Percentiles rank a stretch among this genome's conserved stretches.
Evolutionary conservation across 2,797 vertebrate species (phyloP).

Genomic region (Hoplostethus atlanticus): DNA sequence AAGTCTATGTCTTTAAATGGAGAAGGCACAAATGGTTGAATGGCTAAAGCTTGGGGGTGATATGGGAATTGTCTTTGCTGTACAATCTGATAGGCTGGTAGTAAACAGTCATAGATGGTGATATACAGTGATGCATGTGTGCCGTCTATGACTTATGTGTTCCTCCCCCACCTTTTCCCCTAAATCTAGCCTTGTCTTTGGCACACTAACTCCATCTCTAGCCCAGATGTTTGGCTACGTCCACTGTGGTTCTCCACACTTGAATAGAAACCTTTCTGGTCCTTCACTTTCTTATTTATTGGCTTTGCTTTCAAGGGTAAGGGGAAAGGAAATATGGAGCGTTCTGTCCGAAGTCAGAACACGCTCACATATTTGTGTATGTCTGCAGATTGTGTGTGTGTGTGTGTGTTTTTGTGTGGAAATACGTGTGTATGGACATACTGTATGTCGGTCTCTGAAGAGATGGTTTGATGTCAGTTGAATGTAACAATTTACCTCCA

Average conservation of each 20-base stretch:
- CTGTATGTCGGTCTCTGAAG: conserved; percentile 5
- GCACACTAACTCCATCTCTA: conserved; percentile 34
- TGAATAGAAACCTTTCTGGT: background rate
- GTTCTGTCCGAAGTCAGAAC: background rate
- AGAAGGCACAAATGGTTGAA: conserved; percentile 87
- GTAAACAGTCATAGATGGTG: conserved; percentile 54
- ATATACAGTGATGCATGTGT: conserved; percentile 12
- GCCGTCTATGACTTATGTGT: conserved; percentile 9
- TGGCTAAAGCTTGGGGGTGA: conserved; percentile 83
- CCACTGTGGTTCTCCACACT: conserved; percentile 3
- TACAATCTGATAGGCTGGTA: conserved; percentile 64
- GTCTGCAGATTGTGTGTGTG: background rate
- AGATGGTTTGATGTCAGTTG: conserved; percentile 7
- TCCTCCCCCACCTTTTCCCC: background rate
- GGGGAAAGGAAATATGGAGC: background rate
- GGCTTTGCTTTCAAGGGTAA: background rate
- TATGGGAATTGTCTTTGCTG: conserved; percentile 35
- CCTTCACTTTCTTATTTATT: background rate
- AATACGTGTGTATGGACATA: background rate
- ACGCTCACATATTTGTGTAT: background rate
- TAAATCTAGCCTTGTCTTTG: conserved; percentile 56
- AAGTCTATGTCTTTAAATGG: conserved; percentile 44
- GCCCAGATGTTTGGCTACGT: background rate
- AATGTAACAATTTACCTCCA: conserved; percentile 11
- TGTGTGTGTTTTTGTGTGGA: background rate